Percentiles rank a stretch among this genome's conserved stretches.
Conservation (phyloP, 2,888 invertebrate genomes). For the Sinodicranocentrus sp. region DNA sequence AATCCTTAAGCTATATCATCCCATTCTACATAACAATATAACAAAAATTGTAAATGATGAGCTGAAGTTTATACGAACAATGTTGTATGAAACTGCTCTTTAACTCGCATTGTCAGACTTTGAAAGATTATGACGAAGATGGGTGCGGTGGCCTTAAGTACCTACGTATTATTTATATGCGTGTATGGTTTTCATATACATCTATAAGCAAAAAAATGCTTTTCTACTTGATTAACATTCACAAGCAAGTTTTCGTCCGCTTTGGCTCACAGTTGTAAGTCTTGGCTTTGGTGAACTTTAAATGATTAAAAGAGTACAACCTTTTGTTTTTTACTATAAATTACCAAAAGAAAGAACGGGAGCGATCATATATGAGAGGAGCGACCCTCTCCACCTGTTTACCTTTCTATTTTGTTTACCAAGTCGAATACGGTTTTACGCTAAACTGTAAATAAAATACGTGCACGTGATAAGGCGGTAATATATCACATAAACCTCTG, state of each 20-base stretch:
- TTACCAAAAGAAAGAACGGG: too few species aligned
- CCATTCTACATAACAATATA: conserved; percentile 5
- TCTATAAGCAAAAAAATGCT: too few species aligned
- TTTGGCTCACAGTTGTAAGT: too few species aligned
- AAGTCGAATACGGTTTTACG: background rate
- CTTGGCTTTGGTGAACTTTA: too few species aligned
- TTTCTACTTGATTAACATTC: too few species aligned
- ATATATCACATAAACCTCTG: conserved; percentile 29
- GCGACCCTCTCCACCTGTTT: conserved; percentile 10
- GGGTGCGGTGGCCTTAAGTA: conserved; percentile 46
- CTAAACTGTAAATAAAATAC: conserved; percentile 4
- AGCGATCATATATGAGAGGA: background rate
- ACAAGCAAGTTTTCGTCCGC: too few species aligned
- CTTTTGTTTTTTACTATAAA: too few species aligned
- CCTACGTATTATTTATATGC: conserved; percentile 1
- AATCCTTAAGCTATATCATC: background rate
- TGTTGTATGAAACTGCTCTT: background rate
- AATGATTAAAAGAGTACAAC: too few species aligned
- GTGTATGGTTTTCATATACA: too few species aligned
- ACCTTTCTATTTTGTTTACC: conserved; percentile 15
- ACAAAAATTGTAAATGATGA: conserved; percentile 19
- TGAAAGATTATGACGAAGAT: conserved; percentile 23
- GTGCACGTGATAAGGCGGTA: conserved; percentile 24
- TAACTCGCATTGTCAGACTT: conserved; percentile 7
- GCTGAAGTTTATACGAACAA: background rate